Evolutionary conservation across 2,888 invertebrate genomes (phyloP).

Genomic region (Adineta ricciae): DNA sequence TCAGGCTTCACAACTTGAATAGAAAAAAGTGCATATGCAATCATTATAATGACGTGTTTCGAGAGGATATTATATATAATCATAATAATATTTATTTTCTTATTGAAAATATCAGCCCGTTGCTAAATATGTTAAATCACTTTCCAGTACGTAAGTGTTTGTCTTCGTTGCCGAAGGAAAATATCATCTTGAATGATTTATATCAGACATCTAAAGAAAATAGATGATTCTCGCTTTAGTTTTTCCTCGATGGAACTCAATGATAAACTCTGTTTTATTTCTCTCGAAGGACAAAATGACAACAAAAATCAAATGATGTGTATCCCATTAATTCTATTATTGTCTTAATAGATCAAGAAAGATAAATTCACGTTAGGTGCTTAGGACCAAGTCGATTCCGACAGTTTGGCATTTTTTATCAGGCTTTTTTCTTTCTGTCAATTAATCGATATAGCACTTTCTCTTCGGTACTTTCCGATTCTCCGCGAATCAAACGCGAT

Average conservation of each 20-base stretch:
- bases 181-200: not conserved
- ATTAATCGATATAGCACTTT: not conserved
- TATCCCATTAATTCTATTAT: not conserved
- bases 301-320: not conserved
- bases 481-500: not conserved
- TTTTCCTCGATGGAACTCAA: too few relatives aligned
- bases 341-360: not conserved
- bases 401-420: not conserved
- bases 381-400: not conserved
- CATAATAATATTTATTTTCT: too few relatives aligned
- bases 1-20: not conserved
- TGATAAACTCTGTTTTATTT: too few relatives aligned
- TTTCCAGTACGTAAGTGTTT: too few relatives aligned
- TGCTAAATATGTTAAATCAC: too few relatives aligned
- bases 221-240: too few relatives aligned
- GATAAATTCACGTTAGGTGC: not conserved
- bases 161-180: not conserved
- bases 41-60: not conserved
- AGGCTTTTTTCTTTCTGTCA: not conserved
- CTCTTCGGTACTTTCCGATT: not conserved
- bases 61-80: too few relatives aligned
- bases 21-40: not conserved
- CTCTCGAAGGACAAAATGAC: not conserved
- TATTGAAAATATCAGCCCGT: too few relatives aligned
- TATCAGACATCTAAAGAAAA: too few relatives aligned